These are phyloP conservation scores for Stenoptilia bipunctidactyla DNA, from an alignment of 2,888 invertebrate species.

Conservation along the genomic window DNA sequence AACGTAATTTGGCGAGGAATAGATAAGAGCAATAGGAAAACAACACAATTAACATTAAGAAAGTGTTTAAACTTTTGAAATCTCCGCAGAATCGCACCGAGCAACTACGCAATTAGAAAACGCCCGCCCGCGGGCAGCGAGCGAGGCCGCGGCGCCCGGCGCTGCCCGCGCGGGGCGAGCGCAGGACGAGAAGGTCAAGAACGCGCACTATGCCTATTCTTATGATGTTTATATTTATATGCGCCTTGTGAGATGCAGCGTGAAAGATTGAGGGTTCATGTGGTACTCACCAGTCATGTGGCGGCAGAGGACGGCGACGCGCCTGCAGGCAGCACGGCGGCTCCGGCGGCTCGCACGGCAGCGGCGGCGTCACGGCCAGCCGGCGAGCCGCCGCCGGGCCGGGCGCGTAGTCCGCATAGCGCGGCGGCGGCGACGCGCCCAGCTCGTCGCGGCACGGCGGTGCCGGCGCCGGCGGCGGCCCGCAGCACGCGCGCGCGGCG, in stretches of 20 bases:
- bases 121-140: too few species aligned
- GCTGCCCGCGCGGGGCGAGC: too few species aligned
- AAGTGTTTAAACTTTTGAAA: background rate
- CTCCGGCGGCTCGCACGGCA: conserved; percentile 59
- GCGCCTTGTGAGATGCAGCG: too few species aligned
- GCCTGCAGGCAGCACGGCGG: conserved; percentile 71
- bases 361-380: conserved; percentile 62
- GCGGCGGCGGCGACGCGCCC: conserved; percentile 52
- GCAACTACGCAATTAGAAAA: too few species aligned
- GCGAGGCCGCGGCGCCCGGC: too few species aligned
- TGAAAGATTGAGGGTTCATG: background rate
- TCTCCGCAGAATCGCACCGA: too few species aligned
- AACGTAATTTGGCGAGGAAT: too few species aligned
- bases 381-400: conserved; percentile 75
- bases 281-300: conserved; percentile 70
- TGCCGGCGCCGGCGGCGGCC: too few species aligned
- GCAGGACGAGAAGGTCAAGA: too few species aligned
- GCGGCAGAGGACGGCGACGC: conserved; percentile 68
- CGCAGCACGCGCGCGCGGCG: conserved; percentile 54
- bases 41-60: background rate
- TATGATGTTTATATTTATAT: too few species aligned
- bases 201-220: too few species aligned
- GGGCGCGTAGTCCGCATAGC: conserved; percentile 75
- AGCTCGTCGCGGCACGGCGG: conserved; percentile 60
- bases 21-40: too few species aligned